A percentile compares a stretch with the other conserved stretches of the same genome.
Evolutionary conservation across 2,888 invertebrate species (phyloP).

Genomic region (Ophioninae sp.): DNA sequence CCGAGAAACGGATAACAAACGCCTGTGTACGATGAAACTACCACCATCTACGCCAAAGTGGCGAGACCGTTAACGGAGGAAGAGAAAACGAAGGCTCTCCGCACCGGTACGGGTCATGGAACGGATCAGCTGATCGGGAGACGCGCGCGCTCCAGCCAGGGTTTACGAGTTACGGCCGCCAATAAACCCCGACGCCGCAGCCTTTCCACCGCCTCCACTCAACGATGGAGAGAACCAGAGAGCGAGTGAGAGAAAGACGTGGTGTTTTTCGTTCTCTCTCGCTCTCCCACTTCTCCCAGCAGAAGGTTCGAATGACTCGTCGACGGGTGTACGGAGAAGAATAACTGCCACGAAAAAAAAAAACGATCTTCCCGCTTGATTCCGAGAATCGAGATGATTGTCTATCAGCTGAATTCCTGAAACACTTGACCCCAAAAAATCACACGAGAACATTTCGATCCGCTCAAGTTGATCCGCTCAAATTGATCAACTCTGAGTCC

Average conservation of each 20-base stretch:
- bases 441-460: neutral
- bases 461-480: neutral
- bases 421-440: neutral
- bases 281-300: constrained; percentile 65
- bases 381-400: constrained; percentile 58
- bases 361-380: constrained; percentile 8
- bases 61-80: constrained; percentile 64
- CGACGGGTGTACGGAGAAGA: constrained; percentile 59
- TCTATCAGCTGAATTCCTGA: constrained; percentile 48
- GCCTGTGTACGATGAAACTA: constrained; percentile 6
- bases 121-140: constrained; percentile 81
- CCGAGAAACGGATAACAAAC: constrained; percentile 47
- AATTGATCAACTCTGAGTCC: neutral
- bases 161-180: constrained; percentile 81
- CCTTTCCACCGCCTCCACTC: constrained; percentile 54
- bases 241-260: constrained; percentile 12
- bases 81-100: constrained; percentile 59
- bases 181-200: constrained; percentile 79
- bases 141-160: constrained; percentile 76
- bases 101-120: constrained; percentile 77
- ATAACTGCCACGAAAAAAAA: constrained; percentile 4
- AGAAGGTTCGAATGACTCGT: constrained; percentile 76
- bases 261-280: constrained; percentile 23
- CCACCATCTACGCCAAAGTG: constrained; percentile 46
- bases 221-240: constrained; percentile 17